Conservation (phyloP, 2,888 invertebrate genomes). For the Exocentrus adspersus region DNA sequence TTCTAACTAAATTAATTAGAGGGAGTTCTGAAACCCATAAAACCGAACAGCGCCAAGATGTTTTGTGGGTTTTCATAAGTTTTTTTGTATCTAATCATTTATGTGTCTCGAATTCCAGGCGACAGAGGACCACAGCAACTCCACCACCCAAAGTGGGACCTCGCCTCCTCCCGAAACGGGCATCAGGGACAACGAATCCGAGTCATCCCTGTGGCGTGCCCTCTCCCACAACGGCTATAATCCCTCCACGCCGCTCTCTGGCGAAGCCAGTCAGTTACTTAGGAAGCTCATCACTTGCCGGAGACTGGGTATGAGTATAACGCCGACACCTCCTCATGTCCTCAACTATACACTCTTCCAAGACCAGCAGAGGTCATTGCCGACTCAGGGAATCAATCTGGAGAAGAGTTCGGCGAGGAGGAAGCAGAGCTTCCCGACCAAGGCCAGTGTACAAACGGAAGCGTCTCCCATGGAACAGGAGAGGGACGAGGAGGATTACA, state of each 20-base stretch:
- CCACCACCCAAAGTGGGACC: slow-evolving; percentile 59
- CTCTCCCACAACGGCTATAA: slow-evolving; percentile 69
- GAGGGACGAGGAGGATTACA: slow-evolving; percentile 43
- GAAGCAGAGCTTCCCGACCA: slow-evolving; percentile 84
- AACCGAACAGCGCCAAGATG: no score
- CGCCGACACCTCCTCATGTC: slow-evolving; percentile 63
- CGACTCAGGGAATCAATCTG: slow-evolving; percentile 28
- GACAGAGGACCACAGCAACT: slow-evolving; percentile 60
- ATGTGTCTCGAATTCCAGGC: slow-evolving; percentile 45
- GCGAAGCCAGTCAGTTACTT: slow-evolving; percentile 80
- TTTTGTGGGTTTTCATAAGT: no score
- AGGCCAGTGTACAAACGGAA: slow-evolving; percentile 62
- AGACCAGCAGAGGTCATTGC: slow-evolving; percentile 20
- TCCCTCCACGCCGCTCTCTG: slow-evolving; percentile 62
- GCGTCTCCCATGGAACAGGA: slow-evolving; percentile 40
- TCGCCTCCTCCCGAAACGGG: slow-evolving; percentile 56
- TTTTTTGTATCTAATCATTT: neutral
- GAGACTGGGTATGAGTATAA: slow-evolving; percentile 74
- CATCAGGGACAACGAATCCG: slow-evolving; percentile 55
- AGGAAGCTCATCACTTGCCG: slow-evolving; percentile 81
- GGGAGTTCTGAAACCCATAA: no score
- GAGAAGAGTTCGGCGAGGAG: slow-evolving; percentile 71
- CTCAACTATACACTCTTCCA: slow-evolving; percentile 46
- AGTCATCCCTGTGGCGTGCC: slow-evolving; percentile 66
- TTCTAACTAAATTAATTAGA: no score